These are phyloP conservation scores for Amblyopsis hoosieri DNA, from an alignment of 2,797 vertebrate species.

Conservation along the genomic window DNA sequence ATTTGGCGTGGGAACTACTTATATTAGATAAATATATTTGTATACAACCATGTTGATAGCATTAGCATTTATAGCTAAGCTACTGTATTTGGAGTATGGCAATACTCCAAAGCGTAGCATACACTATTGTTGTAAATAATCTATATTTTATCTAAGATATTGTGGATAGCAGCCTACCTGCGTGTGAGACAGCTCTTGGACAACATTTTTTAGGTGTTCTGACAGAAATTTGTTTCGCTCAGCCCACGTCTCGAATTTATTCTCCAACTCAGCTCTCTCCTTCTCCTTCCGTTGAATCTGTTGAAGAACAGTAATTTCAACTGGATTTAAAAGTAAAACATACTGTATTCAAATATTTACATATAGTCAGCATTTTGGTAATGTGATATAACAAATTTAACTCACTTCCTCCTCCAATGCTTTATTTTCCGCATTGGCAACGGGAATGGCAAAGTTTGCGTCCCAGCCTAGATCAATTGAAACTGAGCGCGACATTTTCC, in stretches of 20 bases:
- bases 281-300: slow-evolving; percentile 82
- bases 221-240: slow-evolving; percentile 75
- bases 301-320: neutral
- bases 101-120: too few species aligned
- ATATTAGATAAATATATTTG: too few species aligned
- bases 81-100: too few species aligned
- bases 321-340: neutral
- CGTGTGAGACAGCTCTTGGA: slow-evolving; percentile 80
- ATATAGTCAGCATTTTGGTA: neutral
- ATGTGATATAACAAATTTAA: neutral
- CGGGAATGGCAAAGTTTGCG: slow-evolving; percentile 82
- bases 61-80: too few species aligned
- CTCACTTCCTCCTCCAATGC: slow-evolving; percentile 81
- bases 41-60: too few species aligned
- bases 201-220: slow-evolving; percentile 80
- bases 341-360: neutral
- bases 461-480: slow-evolving; percentile 84
- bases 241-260: slow-evolving; percentile 70
- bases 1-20: too few species aligned
- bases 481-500: slow-evolving; percentile 71
- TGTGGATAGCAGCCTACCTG: slow-evolving; percentile 76
- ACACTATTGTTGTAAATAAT: too few species aligned
- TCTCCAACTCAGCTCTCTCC: slow-evolving; percentile 72
- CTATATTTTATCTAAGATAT: too few species aligned
- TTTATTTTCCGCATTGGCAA: slow-evolving; percentile 84